Conservation (phyloP, 23 tunicate species). For the Trididemnum nubilum region DNA sequence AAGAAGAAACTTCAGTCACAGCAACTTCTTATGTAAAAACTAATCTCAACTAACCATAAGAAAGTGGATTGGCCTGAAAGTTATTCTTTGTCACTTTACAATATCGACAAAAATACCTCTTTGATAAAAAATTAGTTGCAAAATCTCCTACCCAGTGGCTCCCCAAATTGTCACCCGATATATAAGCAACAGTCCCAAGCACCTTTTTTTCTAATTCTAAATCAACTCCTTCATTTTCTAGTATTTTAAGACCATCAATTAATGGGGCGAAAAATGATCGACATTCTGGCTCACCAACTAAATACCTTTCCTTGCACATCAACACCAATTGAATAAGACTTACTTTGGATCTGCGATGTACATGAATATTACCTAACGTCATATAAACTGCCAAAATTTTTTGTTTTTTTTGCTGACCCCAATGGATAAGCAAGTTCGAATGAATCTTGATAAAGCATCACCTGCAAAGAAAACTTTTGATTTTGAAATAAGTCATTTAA, state of each 20-base stretch:
- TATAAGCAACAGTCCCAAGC: constrained; percentile 30
- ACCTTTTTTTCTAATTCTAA: constrained; percentile 15
- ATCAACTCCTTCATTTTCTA: constrained; percentile 40
- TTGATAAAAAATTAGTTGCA: constrained; percentile 40
- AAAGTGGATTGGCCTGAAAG: neutral
- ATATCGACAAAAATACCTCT: constrained; percentile 31
- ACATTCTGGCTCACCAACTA: neutral
- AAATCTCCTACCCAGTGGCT: constrained; percentile 53
- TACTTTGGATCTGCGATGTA: constrained; percentile 11
- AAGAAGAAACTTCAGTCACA: neutral
- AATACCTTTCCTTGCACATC: constrained; percentile 27
- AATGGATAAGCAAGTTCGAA: constrained; percentile 28
- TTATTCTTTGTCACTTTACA: neutral
- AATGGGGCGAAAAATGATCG: constrained; percentile 12
- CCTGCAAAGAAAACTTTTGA: neutral
- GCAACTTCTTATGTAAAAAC: neutral
- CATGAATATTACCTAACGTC: constrained; percentile 24
- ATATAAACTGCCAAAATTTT: constrained; percentile 29
- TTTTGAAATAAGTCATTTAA: neutral
- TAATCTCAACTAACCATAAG: neutral
- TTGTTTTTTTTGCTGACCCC: constrained; percentile 30
- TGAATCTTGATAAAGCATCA: neutral
- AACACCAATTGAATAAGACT: constrained; percentile 31
- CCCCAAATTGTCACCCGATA: constrained; percentile 49
- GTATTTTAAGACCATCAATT: constrained; percentile 23